phyloP scores from a whole-genome alignment of 2,888 invertebrate species.

The Rhagophthalmus giganteus region DNA sequence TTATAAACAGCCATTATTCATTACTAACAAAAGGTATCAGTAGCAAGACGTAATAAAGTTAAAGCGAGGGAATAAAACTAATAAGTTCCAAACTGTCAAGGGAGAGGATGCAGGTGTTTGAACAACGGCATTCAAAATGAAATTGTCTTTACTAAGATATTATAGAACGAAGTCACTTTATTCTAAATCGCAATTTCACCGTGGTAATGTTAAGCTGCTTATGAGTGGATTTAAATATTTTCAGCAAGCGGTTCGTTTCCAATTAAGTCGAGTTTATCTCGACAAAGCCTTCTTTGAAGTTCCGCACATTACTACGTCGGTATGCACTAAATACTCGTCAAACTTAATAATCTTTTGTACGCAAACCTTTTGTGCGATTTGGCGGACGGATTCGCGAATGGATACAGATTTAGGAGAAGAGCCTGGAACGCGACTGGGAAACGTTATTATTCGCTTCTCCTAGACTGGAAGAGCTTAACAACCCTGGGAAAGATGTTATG shows the following conservation, averaged over 20 bases:
- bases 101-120: slow-evolving; percentile 41
- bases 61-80: slow-evolving; percentile 38
- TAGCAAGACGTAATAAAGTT: slow-evolving; percentile 36
- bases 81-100: slow-evolving; percentile 36
- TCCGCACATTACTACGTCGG: slow-evolving; percentile 44
- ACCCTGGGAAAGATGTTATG: slow-evolving; percentile 16
- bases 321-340: slow-evolving; percentile 51
- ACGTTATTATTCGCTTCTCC: slow-evolving; percentile 30
- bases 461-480: slow-evolving; percentile 25
- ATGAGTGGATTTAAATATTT: slow-evolving; percentile 40
- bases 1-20: slow-evolving; percentile 29
- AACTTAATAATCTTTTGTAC: slow-evolving; percentile 57
- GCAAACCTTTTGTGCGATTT: slow-evolving; percentile 50
- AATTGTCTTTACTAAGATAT: slow-evolving; percentile 48
- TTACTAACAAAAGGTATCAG: slow-evolving; percentile 32
- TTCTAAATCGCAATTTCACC: slow-evolving; percentile 48
- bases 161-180: slow-evolving; percentile 51
- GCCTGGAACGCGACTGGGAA: slow-evolving; percentile 30
- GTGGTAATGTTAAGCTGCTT: slow-evolving; percentile 51
- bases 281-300: slow-evolving; percentile 38
- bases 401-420: slow-evolving; percentile 28
- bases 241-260: slow-evolving; percentile 44
- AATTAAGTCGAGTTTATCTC: slow-evolving; percentile 44
- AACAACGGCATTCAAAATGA: slow-evolving; percentile 43
- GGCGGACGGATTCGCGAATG: slow-evolving; percentile 30